Conservation (phyloP, 2,888 invertebrate genomes). For the Microdon myrmicae region DNA sequence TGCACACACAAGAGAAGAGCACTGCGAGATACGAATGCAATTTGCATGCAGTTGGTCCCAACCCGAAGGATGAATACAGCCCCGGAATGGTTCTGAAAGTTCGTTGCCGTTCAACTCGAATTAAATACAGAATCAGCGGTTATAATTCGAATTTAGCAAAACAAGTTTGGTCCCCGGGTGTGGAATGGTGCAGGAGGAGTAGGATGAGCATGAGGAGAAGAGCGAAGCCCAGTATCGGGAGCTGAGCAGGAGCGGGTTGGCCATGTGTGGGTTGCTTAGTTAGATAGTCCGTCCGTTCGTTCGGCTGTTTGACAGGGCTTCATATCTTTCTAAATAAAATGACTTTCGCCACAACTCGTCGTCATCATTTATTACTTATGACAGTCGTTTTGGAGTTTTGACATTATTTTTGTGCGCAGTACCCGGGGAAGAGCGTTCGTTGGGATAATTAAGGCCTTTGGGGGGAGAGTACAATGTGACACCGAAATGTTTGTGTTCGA, state of each 20-base stretch:
- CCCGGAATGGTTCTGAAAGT: conserved; percentile 10
- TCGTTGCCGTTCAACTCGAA: conserved; percentile 3
- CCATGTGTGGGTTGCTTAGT: conserved; percentile 19
- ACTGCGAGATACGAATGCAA: neutral
- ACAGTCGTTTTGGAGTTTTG: conserved; percentile 3
- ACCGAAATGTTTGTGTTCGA: neutral
- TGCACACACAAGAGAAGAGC: conserved; percentile 3
- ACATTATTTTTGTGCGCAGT: neutral
- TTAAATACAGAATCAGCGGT: neutral
- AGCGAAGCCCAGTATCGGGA: too few species aligned
- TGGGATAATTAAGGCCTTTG: conserved; percentile 12
- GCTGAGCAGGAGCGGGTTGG: too few species aligned
- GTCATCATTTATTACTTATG: conserved; percentile 24
- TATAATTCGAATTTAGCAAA: conserved; percentile 2
- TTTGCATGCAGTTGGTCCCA: conserved; percentile 1
- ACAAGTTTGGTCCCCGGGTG: neutral
- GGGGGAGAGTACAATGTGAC: conserved; percentile 3
- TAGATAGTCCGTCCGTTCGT: too few species aligned
- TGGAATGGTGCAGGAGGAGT: neutral
- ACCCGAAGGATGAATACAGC: too few species aligned
- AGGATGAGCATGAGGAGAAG: neutral
- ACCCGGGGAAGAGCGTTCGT: conserved; percentile 10
- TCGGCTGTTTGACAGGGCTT: too few species aligned
- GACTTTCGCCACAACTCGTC: conserved; percentile 11
- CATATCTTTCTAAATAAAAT: conserved; percentile 26